Evolutionary conservation across 2,797 vertebrate species (phyloP), one percentile per base, ranked within the genome.

Genomic region (Fratercula arctica): DNA sequence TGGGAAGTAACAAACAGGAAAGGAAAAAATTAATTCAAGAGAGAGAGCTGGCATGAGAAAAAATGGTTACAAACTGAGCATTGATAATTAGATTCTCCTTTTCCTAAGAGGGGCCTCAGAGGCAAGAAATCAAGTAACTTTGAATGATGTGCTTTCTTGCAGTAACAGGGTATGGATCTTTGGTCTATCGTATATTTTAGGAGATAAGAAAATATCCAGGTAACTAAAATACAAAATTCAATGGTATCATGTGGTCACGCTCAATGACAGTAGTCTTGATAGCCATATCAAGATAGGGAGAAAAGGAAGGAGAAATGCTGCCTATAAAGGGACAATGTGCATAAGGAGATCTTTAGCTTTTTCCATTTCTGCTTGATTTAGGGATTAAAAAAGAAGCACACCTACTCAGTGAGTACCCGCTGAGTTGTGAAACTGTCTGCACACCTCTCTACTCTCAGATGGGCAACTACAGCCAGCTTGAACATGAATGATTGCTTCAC

Each of bases 1-100:
- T 63, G 53, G 61, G 53, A 85, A 48, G 25, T n/a, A 87, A 81
- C 31, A 25, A 87, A 60, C 8, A 87, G 67, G 57, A 95, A 85
- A 16, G n/a, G 59, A 56, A 77, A 92, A 90, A 68, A 46, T 0
- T 35, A 73, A 76, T 46, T 66, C 46, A 83, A 78, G 31, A 4
- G 51, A 79, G 37, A 63, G n/a, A 26, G 9, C 4, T 54, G 10
- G n/a, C 17, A 41, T 45, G 24, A 80, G 43, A 46, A 60, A 82
- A 91, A 82, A 85, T n/a, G 6, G 29, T 82, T 64, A 51, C 15
- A 79, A 78, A 84, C 13, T 16, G 20, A 87, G 23, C 7, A 66
- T 9, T 24, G 25, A 56, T 33, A 94, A 39, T 79, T 91, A 53
- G 6, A 41, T 21, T 60, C 11, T 66, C 19, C 1, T 8, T 26